Base-by-base conservation (phyloP, 2,797 vertebrate species). In the Sparus aurata region DNA sequence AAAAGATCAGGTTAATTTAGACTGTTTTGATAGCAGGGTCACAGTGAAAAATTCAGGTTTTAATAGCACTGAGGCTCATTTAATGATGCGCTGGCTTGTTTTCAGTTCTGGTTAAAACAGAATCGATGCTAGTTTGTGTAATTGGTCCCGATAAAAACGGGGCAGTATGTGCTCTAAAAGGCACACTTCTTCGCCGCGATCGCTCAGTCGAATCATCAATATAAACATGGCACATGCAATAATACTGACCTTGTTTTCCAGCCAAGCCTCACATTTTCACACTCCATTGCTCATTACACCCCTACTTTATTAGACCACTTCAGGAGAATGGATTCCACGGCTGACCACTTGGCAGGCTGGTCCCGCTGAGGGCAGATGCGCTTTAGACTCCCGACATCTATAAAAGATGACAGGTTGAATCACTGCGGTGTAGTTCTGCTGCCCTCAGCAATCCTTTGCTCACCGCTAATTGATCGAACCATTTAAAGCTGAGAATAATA, bases 331-430 rank as follows among this genome's bases (percentile, higher is more conserved):
- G 70, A 89, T 89, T 77, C n/a, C 46, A 77, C 17, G 41, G 73
- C 73, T 86, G 82, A 77, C 86, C 84, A 84, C 82, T 80, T 60
- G 5, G 46, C 73, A 53, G 11, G 1, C 38, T 38, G 67, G 76
- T 66, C 73, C 83, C 79, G 77, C 58, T 12, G 49, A 78, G 78
- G 77, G 69, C 77, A 85, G 77, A 82, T 82, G 76, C 65, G 71
- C 70, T 54, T 69, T 49, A 65, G 58, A 82, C 63, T 67, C 76
- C 64, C 61, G 34, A 62, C 85, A 87, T 87, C 80, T 79, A 88
- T 90, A 88, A 87, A 87, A 87, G 64, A 90, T 87, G 87, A 88
- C 85, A 80, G 77, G 79, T 38, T 75, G 74, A 88, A 76, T 74
- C 62, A 30, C 68, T 27, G 83, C 84, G 76, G 85, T 87, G 62